Evolutionary conservation across 2,797 vertebrate species (phyloP).

Genomic region (Prionace glauca): DNA sequence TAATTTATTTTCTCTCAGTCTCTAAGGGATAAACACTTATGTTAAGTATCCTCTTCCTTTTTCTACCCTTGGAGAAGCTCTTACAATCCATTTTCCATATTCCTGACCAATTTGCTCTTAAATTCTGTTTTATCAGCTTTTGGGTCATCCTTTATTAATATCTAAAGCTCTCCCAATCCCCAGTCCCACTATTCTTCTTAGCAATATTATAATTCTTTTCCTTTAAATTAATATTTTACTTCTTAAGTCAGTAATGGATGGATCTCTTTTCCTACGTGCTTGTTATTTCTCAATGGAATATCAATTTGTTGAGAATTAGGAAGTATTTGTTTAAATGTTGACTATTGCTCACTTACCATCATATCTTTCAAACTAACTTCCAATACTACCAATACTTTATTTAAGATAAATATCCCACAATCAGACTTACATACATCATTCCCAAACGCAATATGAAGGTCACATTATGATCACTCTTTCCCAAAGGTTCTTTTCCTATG

Average conservation of each 20-base stretch:
- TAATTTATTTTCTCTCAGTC: not conserved
- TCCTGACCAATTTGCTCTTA: not conserved
- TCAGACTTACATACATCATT: too few relatives aligned
- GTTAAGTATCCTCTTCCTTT: not conserved
- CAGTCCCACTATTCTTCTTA: not conserved
- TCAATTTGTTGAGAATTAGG: not conserved
- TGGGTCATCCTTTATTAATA: not conserved
- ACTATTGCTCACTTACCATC: not conserved
- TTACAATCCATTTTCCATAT: not conserved
- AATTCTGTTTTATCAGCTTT: not conserved
- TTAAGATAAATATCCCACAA: too few relatives aligned
- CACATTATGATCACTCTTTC: too few relatives aligned
- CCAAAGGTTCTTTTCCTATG: too few relatives aligned
- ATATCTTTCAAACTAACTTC: not conserved
- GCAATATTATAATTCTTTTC: not conserved
- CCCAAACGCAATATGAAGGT: too few relatives aligned
- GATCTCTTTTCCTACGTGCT: not conserved
- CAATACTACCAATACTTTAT: not conserved
- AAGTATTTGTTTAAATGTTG: not conserved
- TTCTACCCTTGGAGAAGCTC: not conserved
- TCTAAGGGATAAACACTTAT: not conserved
- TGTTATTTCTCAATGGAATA: not conserved
- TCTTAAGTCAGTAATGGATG: not conserved
- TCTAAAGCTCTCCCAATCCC: not conserved
- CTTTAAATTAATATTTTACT: not conserved